Evolutionary conservation across 2,113 vertebrate species (phyloP), one percentile per base, ranked within the genome.

Genomic region (Arothron firmamentum): DNA sequence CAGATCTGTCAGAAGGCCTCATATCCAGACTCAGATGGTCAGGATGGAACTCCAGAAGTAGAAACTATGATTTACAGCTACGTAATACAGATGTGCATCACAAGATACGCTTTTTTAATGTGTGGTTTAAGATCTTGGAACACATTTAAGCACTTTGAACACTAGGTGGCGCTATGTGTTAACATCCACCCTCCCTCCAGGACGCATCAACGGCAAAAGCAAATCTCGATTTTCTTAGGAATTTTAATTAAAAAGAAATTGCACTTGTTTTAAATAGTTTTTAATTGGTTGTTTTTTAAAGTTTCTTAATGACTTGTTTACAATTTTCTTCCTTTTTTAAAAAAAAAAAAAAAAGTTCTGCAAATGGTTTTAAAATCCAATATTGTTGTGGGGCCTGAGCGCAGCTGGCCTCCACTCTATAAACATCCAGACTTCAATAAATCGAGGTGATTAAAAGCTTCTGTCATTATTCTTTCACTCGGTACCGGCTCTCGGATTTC

Each of bases 401-500:
- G 59, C 63, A 74, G 73, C 63, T 61, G 78, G 31, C n/a, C 15
- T 2, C 79, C 48, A 28, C 51, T 56, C 50, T 11, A 59, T 70
- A 76, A 82, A 75, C 78, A 78, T 19, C n/a, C 41, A 13, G 74
- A 72, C 76, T 82, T 80, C 78, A 76, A 79, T 80, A 81, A 75
- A 20, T 77, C 59, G 78, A 81, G 72, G 87, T 90, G 88, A 88
- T 89, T 89, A 85, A 90, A 89, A 85, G 87, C 34, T 81, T 81
- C 79, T 67, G 79, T 82, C 81, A 87, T 84, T 86, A 85, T 78
- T 87, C 86, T 88, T 73, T 83, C 81, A 83, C 85, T 88, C 64
- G 87, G 89, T 89, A 84, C 77, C 34, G 90, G 87, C 46, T 94
- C 93, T 98, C 95, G 89, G 90, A 95, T 98, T 96, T 98, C 96